Percentiles rank a stretch among this genome's conserved stretches.
Evolutionary conservation across 37 sponge, comb jelly and placozoan species (phyloP).

Genomic region (Eunapius fragilis): DNA sequence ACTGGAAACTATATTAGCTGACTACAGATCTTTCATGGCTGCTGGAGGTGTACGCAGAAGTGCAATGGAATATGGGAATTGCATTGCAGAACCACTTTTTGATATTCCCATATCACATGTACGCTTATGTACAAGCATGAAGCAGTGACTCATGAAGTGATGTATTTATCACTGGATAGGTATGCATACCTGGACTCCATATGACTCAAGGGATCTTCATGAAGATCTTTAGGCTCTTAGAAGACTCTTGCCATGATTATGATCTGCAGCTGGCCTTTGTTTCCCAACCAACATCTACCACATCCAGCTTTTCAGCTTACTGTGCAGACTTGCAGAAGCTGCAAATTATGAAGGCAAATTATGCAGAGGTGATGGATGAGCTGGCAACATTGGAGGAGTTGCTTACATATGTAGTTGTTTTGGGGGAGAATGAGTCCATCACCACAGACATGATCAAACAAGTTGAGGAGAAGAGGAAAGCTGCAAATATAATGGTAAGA

Average conservation of each 20-base stretch:
- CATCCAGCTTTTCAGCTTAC: not conserved
- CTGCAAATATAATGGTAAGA: not conserved
- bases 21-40: not conserved
- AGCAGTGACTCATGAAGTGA: not conserved
- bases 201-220: not conserved
- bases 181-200: not conserved
- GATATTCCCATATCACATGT: not conserved
- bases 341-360: not conserved
- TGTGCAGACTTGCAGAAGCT: not conserved
- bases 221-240: not conserved
- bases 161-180: not conserved
- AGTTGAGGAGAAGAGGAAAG: not conserved
- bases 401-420: not conserved
- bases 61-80: no score
- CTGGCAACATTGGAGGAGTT: not conserved
- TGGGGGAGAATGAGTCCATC: not conserved
- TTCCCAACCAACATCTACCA: not conserved
- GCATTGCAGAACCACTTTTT: not conserved
- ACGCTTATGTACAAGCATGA: not conserved
- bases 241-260: not conserved
- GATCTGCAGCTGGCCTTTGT: not conserved
- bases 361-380: not conserved
- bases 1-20: not conserved
- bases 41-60: no score
- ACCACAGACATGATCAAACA: not conserved